phyloP scores from a whole-genome alignment of 2,888 invertebrate species.

The Panopea generosa region DNA sequence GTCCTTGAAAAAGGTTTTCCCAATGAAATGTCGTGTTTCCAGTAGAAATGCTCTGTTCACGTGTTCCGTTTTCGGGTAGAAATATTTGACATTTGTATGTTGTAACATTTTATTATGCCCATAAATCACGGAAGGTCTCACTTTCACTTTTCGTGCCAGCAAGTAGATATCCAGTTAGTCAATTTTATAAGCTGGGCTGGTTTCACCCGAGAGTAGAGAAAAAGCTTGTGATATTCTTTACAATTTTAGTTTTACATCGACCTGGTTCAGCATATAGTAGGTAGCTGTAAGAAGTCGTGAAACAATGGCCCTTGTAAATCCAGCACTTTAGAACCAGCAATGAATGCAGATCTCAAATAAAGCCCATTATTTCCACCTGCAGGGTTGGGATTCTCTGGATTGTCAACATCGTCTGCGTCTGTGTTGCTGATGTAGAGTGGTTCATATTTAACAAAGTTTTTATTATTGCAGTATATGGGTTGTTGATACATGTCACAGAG shows the following conservation, averaged over 20 bases:
- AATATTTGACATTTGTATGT: constrained; percentile 17
- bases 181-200: constrained; percentile 18
- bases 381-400: constrained; percentile 17
- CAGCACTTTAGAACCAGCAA: constrained; percentile 15
- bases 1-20: constrained; percentile 19
- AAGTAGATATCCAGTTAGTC: constrained; percentile 14
- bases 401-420: constrained; percentile 15
- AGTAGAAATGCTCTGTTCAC: constrained; percentile 9
- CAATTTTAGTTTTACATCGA: too few relatives aligned
- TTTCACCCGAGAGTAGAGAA: constrained; percentile 18
- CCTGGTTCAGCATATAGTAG: constrained; percentile 23
- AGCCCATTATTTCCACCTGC: constrained; percentile 16
- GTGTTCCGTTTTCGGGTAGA: constrained; percentile 11
- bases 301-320: constrained; percentile 15
- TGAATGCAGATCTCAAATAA: constrained; percentile 1
- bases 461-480: constrained; percentile 13
- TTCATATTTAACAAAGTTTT: constrained; percentile 15
- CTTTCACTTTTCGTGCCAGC: constrained; percentile 40
- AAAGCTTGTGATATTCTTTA: constrained; percentile 15
- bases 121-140: too few relatives aligned
- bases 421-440: constrained; percentile 10
- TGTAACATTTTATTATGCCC: constrained; percentile 39
- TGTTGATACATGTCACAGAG: too few relatives aligned
- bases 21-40: constrained; percentile 20
- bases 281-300: constrained; percentile 9